Percentiles rank a stretch among this genome's conserved stretches.
Evolutionary conservation across 2,888 invertebrate genomes (phyloP).

Genomic region (Coleophora deauratella): DNA sequence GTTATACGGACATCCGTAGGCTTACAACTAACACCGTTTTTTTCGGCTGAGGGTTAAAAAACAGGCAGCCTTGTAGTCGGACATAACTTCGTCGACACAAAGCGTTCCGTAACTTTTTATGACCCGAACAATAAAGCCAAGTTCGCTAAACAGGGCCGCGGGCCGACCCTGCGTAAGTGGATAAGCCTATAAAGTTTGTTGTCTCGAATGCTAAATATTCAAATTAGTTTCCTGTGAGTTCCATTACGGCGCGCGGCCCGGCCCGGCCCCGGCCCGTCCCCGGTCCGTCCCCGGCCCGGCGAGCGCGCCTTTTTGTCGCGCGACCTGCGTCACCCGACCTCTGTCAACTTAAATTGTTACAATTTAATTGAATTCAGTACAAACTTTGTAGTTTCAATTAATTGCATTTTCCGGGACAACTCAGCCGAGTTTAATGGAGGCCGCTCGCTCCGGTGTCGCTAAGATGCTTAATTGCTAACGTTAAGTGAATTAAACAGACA

Average conservation of each 20-base stretch:
- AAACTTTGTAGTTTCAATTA: conserved; percentile 18
- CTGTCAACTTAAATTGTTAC: conserved; percentile 32
- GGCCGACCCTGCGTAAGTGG: neutral
- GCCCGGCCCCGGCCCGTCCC: conserved; percentile 4
- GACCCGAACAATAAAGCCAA: neutral
- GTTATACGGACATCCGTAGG: too few relatives aligned
- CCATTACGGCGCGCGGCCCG: conserved; percentile 7
- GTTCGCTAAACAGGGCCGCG: neutral
- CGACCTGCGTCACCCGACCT: conserved; percentile 23
- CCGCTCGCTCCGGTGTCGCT: neutral
- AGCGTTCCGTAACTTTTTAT: neutral
- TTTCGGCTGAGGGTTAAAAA: too few relatives aligned
- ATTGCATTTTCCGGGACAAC: conserved; percentile 13
- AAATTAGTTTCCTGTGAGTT: neutral
- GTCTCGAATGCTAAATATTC: neutral
- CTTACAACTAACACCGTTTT: too few relatives aligned
- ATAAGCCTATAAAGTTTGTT: too few relatives aligned
- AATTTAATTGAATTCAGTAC: conserved; percentile 31
- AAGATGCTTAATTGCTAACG: neutral
- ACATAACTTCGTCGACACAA: neutral
- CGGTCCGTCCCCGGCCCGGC: neutral
- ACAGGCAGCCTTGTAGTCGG: too few relatives aligned
- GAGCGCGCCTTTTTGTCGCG: conserved; percentile 1
- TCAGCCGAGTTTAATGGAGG: neutral
- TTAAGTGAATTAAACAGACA: too few relatives aligned